Evolutionary conservation across 2,113 vertebrate genomes (phyloP).

Genomic region (Etia nguti): DNA sequence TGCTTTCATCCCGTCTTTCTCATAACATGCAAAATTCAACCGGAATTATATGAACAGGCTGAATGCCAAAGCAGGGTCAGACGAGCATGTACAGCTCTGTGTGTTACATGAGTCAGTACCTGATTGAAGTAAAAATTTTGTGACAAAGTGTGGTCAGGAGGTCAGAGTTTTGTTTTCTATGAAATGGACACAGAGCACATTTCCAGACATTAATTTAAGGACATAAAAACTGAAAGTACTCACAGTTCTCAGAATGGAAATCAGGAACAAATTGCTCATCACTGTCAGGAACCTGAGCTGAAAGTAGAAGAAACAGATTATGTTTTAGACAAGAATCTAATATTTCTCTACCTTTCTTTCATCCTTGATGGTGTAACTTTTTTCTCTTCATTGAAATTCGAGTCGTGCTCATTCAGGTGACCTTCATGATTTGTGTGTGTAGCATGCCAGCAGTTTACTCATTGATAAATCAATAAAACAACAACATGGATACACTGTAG

Average conservation of each 20-base stretch:
- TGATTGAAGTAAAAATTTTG: neutral
- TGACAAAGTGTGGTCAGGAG: neutral
- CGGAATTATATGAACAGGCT: neutral
- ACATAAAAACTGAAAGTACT: constrained; percentile 68
- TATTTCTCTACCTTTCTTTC: constrained; percentile 1
- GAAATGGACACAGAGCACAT: neutral
- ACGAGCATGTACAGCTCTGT: neutral
- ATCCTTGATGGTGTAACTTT: neutral
- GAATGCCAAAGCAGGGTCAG: neutral
- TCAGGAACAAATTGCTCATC: constrained; percentile 98
- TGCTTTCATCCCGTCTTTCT: neutral
- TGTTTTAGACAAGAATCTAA: neutral
- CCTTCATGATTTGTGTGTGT: constrained; percentile 50
- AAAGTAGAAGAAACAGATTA: constrained; percentile 24
- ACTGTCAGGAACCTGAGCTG: constrained; percentile 98
- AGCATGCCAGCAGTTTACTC: constrained; percentile 36
- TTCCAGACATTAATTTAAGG: neutral
- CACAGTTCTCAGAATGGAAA: constrained; percentile 94
- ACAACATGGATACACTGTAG: neutral
- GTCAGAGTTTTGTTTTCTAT: neutral
- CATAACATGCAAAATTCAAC: neutral
- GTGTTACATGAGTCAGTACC: neutral
- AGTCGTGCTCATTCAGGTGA: constrained; percentile 33
- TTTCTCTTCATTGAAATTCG: constrained; percentile 31
- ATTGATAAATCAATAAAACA: constrained; percentile 16